phyloP scores from a whole-genome alignment of 2,113 vertebrate species.

The Colius striatus region DNA sequence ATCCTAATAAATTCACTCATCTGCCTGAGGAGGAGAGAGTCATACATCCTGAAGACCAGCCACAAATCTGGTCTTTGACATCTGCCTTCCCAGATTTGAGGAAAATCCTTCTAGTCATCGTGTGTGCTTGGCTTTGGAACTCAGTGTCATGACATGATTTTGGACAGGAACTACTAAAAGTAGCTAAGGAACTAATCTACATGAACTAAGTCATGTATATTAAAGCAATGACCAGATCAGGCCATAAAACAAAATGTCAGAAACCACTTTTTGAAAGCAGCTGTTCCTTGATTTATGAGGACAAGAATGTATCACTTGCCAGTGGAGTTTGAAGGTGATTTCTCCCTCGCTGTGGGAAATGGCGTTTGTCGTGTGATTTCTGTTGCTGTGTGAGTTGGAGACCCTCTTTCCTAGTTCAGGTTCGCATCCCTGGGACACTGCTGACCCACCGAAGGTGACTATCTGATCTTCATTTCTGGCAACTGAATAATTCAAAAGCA shows the following conservation, averaged over 20 bases:
- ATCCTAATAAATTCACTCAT: constrained; percentile 43
- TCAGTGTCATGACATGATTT: fast-evolving
- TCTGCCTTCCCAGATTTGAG: not conserved
- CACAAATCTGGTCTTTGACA: not conserved
- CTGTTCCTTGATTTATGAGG: not conserved
- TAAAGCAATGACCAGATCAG: not conserved
- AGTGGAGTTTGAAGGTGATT: too few species aligned
- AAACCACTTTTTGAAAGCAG: not conserved
- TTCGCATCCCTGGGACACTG: not conserved
- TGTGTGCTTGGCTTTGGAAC: fast-evolving
- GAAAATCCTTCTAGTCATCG: not conserved
- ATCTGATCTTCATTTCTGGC: not conserved
- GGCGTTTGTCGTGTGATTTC: not conserved
- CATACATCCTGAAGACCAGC: fast-evolving
- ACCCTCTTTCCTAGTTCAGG: not conserved
- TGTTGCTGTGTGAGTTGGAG: not conserved
- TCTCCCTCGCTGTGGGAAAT: not conserved
- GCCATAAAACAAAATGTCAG: not conserved
- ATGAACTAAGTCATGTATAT: not conserved
- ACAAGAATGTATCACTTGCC: not conserved
- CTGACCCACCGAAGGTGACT: not conserved
- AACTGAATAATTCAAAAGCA: not conserved
- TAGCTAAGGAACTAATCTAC: not conserved
- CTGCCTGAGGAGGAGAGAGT: not conserved
- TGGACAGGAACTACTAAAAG: not conserved